These are phyloP conservation scores for Rhyacichthys aspro DNA, from an alignment of 2,797 vertebrate genomes.

Conservation along the genomic window DNA sequence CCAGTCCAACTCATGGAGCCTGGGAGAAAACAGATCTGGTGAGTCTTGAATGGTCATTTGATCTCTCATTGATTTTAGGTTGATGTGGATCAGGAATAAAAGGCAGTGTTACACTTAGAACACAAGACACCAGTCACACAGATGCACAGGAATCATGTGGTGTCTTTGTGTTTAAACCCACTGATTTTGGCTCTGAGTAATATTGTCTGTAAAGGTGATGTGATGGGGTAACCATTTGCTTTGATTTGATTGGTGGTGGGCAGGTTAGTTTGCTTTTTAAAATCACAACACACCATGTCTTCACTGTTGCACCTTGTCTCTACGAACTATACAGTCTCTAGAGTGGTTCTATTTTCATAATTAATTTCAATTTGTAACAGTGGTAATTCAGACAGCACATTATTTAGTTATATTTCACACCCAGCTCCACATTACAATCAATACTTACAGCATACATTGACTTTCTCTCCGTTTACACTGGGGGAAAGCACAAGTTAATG, in stretches of 20 bases:
- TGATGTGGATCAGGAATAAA: slow-evolving; percentile 28
- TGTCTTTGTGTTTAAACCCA: background rate
- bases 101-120: background rate
- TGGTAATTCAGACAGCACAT: slow-evolving; percentile 11
- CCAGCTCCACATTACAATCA: slow-evolving; percentile 53
- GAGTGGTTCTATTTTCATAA: too few species aligned
- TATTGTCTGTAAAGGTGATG: too few species aligned
- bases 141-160: background rate
- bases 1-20: slow-evolving; percentile 3
- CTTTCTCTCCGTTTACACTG: slow-evolving; percentile 69
- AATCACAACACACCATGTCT: too few species aligned
- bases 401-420: slow-evolving; percentile 50
- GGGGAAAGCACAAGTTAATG: slow-evolving; percentile 28
- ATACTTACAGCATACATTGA: slow-evolving; percentile 60
- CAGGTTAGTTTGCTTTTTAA: too few species aligned
- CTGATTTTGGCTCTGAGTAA: too few species aligned
- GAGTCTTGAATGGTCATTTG: slow-evolving; percentile 28
- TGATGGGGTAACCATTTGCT: too few species aligned
- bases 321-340: too few species aligned
- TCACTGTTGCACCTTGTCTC: too few species aligned
- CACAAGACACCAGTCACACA: slow-evolving; percentile 4
- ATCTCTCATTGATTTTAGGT: slow-evolving; percentile 42
- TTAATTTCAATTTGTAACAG: too few species aligned
- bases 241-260: too few species aligned
- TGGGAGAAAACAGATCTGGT: slow-evolving; percentile 2